Evolutionary conservation across 2,113 vertebrate species (phyloP).

Genomic region (Isurus oxyrinchus): DNA sequence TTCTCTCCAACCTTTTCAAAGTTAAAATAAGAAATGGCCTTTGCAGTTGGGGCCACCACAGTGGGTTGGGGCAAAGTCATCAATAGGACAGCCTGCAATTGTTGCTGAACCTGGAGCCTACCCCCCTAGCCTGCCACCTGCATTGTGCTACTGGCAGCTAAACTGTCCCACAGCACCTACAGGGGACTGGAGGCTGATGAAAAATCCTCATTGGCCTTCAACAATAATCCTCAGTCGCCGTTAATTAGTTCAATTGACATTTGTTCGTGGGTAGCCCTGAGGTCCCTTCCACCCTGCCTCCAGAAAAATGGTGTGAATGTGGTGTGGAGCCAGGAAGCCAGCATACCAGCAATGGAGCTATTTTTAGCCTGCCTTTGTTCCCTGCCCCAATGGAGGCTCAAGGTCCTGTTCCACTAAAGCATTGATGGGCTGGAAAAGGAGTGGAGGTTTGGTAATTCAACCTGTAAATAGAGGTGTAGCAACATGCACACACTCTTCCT

Average conservation of each 20-base stretch:
- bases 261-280: neutral
- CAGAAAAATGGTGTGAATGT: neutral
- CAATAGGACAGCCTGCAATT: neutral
- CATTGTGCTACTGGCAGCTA: neutral
- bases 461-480: neutral
- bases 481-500: neutral
- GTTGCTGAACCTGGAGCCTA: neutral
- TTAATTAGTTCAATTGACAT: neutral
- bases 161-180: too few species aligned
- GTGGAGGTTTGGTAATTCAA: neutral
- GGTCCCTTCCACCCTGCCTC: neutral
- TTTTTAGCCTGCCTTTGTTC: too few species aligned
- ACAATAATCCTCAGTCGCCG: neutral
- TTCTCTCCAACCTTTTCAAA: too few species aligned
- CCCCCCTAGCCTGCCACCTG: neutral
- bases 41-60: too few species aligned
- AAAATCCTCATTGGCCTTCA: neutral
- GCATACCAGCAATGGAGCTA: too few species aligned
- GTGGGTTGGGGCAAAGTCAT: neutral
- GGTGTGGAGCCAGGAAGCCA: too few species aligned
- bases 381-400: neutral
- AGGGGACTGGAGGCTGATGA: neutral
- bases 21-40: too few species aligned
- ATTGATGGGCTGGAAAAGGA: neutral
- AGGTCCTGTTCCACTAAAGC: neutral